Evolutionary conservation across 2,888 invertebrate species (phyloP).

Genomic region (Epiblema foenella): DNA sequence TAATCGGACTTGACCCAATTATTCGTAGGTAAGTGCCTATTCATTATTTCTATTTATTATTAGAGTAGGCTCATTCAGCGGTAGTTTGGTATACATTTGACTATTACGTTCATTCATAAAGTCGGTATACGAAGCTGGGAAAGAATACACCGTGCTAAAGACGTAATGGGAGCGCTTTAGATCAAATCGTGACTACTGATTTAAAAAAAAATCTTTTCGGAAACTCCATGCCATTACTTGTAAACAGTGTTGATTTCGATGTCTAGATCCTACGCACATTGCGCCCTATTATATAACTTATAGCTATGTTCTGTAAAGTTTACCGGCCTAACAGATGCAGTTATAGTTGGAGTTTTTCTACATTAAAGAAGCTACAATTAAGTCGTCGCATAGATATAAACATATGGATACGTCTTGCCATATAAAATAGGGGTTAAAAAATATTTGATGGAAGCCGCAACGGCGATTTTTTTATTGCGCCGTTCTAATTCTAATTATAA

Average conservation of each 20-base stretch:
- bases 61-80: conserved; percentile 26
- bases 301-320: conserved; percentile 18
- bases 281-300: conserved; percentile 24
- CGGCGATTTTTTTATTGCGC: not conserved
- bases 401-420: not conserved
- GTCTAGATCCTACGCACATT: not conserved
- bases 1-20: conserved; percentile 59
- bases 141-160: conserved; percentile 53
- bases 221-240: conserved; percentile 1
- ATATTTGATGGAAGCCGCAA: not conserved
- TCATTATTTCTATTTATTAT: conserved; percentile 39
- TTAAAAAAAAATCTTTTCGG: not conserved
- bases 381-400: not conserved
- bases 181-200: not conserved
- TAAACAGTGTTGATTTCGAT: not conserved
- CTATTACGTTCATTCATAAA: conserved; percentile 59
- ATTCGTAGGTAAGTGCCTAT: conserved; percentile 64
- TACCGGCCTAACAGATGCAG: not conserved
- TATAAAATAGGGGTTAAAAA: not conserved
- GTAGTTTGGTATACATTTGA: conserved; percentile 12
- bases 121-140: conserved; percentile 68
- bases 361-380: not conserved
- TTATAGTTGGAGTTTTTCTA: not conserved
- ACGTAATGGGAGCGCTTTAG: conserved; percentile 24
- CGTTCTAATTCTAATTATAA: not conserved